Conservation (phyloP, 92 coral and sea anemone species). For the Zoanthus solanderi region DNA sequence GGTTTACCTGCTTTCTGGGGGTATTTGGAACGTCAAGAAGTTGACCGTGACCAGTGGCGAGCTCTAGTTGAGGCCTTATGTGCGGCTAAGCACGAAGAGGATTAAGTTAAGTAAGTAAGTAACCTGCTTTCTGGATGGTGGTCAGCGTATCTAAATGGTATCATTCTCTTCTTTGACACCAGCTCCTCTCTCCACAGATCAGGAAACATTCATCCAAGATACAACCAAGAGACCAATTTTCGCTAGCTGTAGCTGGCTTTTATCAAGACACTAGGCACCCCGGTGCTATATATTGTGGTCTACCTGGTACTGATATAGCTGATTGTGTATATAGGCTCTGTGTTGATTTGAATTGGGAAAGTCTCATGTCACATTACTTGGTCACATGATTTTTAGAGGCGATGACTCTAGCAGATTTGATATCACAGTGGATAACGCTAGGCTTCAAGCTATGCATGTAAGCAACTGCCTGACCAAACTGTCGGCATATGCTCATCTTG, state of each 20-base stretch:
- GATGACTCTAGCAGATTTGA: no score
- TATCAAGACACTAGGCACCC: background rate
- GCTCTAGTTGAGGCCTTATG: no score
- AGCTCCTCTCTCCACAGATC: background rate
- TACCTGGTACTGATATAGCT: conserved; percentile 8
- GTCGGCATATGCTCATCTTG: background rate
- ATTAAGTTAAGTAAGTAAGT: background rate
- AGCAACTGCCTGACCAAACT: no score
- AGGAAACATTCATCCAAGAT: background rate
- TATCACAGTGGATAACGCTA: no score
- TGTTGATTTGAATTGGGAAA: conserved; percentile 27
- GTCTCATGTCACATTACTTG: conserved; percentile 47
- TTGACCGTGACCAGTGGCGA: background rate
- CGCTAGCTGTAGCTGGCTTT: conserved; percentile 16
- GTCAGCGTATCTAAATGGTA: conserved; percentile 15
- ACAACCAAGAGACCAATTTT: conserved; percentile 22
- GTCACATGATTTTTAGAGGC: conserved; percentile 8
- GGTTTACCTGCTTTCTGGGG: background rate
- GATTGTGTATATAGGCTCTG: conserved; percentile 6
- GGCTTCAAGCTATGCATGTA: no score
- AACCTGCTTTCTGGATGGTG: conserved; percentile 4
- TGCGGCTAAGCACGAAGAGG: no score
- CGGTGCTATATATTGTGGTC: conserved; percentile 33
- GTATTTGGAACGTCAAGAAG: no score
- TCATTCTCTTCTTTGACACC: background rate